Evolutionary conservation across 1,140 invertebrate species (phyloP), one percentile per base, ranked within the genome.

Genomic region (Diprion similis): DNA sequence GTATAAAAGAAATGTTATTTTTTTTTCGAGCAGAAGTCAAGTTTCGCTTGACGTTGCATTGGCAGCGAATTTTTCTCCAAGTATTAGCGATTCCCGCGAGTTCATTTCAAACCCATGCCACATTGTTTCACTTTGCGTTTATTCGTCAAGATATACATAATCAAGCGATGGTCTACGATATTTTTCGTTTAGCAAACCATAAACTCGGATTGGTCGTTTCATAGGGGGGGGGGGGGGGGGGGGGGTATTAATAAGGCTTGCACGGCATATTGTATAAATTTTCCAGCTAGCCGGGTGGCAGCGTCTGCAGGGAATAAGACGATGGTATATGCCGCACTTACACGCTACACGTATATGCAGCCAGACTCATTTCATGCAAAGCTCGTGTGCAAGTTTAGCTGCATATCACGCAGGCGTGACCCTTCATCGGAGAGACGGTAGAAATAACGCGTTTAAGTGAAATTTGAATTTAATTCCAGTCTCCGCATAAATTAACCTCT

Each of bases 321-420:
- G 51, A 59, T 59, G n/a, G 51, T 59, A 59, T 59, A 59, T 59
- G 51, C 24, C 24, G 24, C 6, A 37, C 24, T 37, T 37, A 37
- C 24, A 37, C 6, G 24, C 24, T 59, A 59, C n/a, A 59, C 51
- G 24, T 37, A 59, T 59, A 59, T 59, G 51, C 51, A 59, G 51
- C 11, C 3, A 59, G 51, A 59, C 51, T 59, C 51, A 59, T 59
- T 59, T 59, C 51, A 59, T 59, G 51, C 51, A 59, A 59, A 59
- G n/a, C 51, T 59, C 51, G 51, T 59, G n/a, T 59, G n/a, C 51
- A 17, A 13, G 51, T 59, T 59, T 59, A 59, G 51, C 51, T 59
- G 51, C 51, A 59, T 17, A 59, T 59, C 51, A 59, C 51, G 51
- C 51, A 59, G 51, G 51, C 51, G 51, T 59, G 51, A 59, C 51